Evolutionary conservation across 2,888 invertebrate species (phyloP), one percentile per base, ranked within the genome.

Genomic region (Ormia ochracea): DNA sequence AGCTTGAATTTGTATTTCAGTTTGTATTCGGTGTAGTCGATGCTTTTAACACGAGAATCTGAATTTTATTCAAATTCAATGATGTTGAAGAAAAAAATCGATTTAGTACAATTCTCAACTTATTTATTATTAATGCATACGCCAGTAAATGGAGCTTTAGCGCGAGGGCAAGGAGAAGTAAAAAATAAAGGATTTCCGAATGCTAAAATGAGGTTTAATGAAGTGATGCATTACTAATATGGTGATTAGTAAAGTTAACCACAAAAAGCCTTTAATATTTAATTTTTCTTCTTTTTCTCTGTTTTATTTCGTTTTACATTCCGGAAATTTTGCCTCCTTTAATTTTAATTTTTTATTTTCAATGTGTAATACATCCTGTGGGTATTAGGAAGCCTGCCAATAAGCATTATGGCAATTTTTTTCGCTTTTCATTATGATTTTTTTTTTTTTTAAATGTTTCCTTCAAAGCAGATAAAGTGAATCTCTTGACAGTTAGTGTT

Each of bases 401-500:
- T 69, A 76, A 63, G 38, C 61, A 76, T 76, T 68, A 80, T 66
- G 63, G 23, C 50, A 26, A 58, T 52, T 23, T 17, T 58, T 23
- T 9, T 63, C 21, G 5, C 5, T 50, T 56, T 33, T 9, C 31
- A 17, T 52, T 68, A 41, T 54, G 7, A 38, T 66, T 38, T 63
- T 31, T 41, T 54, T 23, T 33, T 28, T 7, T 31, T 33, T 14
- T 54, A 7, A 19, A 19, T 9, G 26, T 23, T 6, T 19, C 10
- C 17, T 69, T 61, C 38, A 21, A 36, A 10, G 66, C 72, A 63
- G 59, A 43, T 80, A 56, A 72, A 59, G 72, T 66, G 80, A 68
- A 76, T 61, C 61, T 80, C 58, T 76, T 76, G 76, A 80, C 76
- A 80, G 76, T 80, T 80, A 80, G 76, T 76, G 76, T 80, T 80